Evolutionary conservation across 2,888 invertebrate genomes (phyloP).

Genomic region (Lottia gigantea): DNA sequence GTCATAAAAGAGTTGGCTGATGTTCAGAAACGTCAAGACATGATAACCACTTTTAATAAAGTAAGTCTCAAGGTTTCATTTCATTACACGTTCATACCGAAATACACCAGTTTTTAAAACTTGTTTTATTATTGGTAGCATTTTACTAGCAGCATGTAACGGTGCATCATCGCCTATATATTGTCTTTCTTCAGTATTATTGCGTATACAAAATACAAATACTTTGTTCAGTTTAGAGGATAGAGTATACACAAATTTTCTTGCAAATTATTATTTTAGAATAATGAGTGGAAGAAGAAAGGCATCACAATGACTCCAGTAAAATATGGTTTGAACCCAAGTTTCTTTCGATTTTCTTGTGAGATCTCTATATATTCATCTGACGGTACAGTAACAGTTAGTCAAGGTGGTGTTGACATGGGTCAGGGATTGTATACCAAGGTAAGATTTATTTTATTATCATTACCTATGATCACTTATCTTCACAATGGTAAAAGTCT

Average conservation of each 20-base stretch:
- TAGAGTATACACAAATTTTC: neutral
- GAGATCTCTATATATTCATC: neutral
- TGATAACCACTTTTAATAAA: slow-evolving; percentile 40
- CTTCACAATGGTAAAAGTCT: no score
- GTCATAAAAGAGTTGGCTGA: slow-evolving; percentile 49
- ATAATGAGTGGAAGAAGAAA: slow-evolving; percentile 83
- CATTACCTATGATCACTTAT: no score
- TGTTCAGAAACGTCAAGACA: slow-evolving; percentile 46
- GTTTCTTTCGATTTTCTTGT: neutral
- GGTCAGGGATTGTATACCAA: slow-evolving; percentile 87
- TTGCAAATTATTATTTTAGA: slow-evolving; percentile 62
- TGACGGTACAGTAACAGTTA: slow-evolving; percentile 73
- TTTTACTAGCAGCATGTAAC: no score
- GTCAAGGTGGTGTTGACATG: slow-evolving; percentile 72
- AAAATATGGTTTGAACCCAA: slow-evolving; percentile 72
- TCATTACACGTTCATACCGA: no score
- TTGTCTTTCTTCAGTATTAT: no score
- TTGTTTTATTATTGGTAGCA: no score
- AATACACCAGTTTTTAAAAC: no score
- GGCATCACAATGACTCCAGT: slow-evolving; percentile 75
- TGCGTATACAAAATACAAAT: no score
- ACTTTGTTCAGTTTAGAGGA: no score
- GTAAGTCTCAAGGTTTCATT: no score
- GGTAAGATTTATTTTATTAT: no score
- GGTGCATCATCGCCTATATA: no score